Evolutionary conservation across 2,888 invertebrate genomes (phyloP).

Genomic region (Caenorhabditis drosophilae): DNA sequence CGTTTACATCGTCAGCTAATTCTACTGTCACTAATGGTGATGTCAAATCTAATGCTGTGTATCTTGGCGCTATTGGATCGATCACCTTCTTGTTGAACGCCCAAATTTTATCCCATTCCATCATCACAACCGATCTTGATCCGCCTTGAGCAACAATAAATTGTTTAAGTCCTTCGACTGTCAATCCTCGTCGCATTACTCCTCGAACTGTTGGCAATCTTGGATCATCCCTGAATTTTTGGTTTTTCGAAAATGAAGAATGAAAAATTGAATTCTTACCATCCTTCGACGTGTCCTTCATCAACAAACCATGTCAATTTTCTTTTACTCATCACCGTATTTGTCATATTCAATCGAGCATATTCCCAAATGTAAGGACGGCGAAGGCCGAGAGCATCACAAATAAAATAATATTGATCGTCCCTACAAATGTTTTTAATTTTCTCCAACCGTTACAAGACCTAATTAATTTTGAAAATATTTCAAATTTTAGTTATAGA

Average conservation of each 20-base stretch:
- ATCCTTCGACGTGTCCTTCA: constrained; percentile 90
- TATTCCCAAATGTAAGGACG: constrained; percentile 96
- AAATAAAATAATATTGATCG: constrained; percentile 95
- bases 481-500: no score
- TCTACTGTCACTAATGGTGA: constrained; percentile 75
- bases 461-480: no score
- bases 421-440: constrained; percentile 74
- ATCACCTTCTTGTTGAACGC: constrained; percentile 98
- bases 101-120: constrained; percentile 99
- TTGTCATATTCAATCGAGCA: constrained; percentile 93
- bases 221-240: no score
- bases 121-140: constrained; percentile 93
- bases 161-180: constrained; percentile 92
- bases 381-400: constrained; percentile 80
- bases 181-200: constrained; percentile 91
- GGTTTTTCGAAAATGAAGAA: no score
- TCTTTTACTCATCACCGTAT: constrained; percentile 95
- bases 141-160: constrained; percentile 97
- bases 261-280: no score
- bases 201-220: constrained; percentile 97
- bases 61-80: constrained; percentile 85
- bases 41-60: constrained; percentile 49
- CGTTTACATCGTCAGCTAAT: constrained; percentile 73
- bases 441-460: no score
- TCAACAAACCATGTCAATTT: constrained; percentile 98